Percentiles rank a stretch among this genome's conserved stretches.
These are phyloP conservation scores for Misgurnus mizolepis DNA, from an alignment of 2,113 vertebrate species.

Conservation along the genomic window DNA sequence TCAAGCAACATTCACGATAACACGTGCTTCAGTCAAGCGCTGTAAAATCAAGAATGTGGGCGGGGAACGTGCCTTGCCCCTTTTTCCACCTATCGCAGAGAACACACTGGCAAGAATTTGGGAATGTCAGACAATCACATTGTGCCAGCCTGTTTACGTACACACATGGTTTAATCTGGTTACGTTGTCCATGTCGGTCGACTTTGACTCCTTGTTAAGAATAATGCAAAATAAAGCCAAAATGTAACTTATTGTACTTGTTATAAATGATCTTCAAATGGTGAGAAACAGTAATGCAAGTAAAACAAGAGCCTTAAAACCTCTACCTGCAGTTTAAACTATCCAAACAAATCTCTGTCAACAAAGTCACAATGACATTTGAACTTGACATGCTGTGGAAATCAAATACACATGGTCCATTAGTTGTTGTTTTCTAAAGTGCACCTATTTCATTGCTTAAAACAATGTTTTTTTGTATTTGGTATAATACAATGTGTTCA, in stretches of 20 bases:
- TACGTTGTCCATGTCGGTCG: not conserved
- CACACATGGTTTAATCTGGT: not conserved
- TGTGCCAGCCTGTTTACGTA: not conserved
- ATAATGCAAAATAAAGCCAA: not conserved
- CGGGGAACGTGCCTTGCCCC: conserved; percentile 58
- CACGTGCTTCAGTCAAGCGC: conserved; percentile 16
- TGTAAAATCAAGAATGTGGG: conserved; percentile 58
- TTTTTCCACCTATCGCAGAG: conserved; percentile 63
- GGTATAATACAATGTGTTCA: no score
- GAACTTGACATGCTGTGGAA: not conserved
- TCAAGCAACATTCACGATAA: not conserved
- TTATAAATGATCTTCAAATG: no score
- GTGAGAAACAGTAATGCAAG: no score
- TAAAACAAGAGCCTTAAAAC: no score
- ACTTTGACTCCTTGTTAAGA: not conserved
- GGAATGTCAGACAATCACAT: conserved; percentile 57
- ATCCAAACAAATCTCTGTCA: conserved; percentile 10
- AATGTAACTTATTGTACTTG: no score
- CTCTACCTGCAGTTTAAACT: not conserved
- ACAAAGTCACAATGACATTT: not conserved
- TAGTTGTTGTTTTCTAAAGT: no score
- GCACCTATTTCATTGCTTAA: no score
- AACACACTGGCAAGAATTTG: conserved; percentile 30
- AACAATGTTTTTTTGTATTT: no score
- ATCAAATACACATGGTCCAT: not conserved